Percentiles rank a stretch among this genome's conserved stretches.
These are phyloP conservation scores for Muscina levida DNA, from an alignment of 2,888 invertebrate species.

Conservation along the genomic window DNA sequence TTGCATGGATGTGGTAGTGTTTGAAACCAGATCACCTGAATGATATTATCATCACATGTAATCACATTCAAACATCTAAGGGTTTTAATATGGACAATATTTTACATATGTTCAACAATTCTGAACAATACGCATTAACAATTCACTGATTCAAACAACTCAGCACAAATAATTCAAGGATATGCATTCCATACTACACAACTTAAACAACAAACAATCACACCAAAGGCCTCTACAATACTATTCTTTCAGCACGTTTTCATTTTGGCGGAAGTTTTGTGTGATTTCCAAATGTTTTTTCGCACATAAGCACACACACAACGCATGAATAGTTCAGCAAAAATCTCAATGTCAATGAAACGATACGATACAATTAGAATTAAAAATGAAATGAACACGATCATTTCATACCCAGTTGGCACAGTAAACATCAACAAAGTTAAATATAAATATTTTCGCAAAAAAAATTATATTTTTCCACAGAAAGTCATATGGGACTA, in stretches of 20 bases:
- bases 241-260: conserved; percentile 16
- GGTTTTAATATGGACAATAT: no score
- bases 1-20: no score
- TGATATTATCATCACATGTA: no score
- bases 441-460: not conserved
- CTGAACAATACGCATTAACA: no score
- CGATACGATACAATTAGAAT: conserved; percentile 8
- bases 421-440: not conserved
- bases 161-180: no score
- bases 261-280: conserved; percentile 51
- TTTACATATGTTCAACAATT: no score
- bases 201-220: no score
- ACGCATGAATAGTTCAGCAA: not conserved
- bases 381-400: not conserved
- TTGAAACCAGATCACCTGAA: no score
- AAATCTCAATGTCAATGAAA: conserved; percentile 48
- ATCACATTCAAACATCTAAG: no score
- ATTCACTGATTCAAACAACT: no score
- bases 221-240: no score
- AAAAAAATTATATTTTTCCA: not conserved
- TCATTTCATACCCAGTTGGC: not conserved
- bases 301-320: conserved; percentile 10
- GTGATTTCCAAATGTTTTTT: conserved; percentile 27
- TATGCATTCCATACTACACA: no score
- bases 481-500: not conserved